phyloP scores from a whole-genome alignment of 2,888 invertebrate species.

The Dyspetes luteomarginatus region DNA sequence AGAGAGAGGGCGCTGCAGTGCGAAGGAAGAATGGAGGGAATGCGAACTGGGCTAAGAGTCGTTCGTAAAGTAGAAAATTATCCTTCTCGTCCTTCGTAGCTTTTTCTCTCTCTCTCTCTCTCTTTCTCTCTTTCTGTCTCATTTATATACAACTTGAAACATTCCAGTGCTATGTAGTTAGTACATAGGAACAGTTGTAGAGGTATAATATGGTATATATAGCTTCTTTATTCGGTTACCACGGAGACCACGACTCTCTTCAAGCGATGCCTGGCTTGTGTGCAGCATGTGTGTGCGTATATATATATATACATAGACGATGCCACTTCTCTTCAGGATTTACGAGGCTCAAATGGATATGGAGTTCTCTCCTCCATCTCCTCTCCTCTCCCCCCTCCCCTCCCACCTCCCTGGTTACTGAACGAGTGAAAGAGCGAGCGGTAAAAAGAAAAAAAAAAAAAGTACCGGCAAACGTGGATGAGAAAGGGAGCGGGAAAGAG shows the following conservation, averaged over 20 bases:
- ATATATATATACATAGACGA: constrained; percentile 23
- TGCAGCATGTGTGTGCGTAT: no score
- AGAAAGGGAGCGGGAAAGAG: constrained; percentile 11
- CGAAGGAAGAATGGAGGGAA: not conserved
- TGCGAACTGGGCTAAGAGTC: constrained; percentile 42
- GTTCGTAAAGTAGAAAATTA: constrained; percentile 48
- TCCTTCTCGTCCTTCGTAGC: constrained; percentile 33
- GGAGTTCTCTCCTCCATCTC: constrained; percentile 50
- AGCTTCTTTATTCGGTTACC: constrained; percentile 63
- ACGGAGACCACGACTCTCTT: constrained; percentile 58
- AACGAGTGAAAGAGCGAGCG: constrained; percentile 14
- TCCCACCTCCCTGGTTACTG: no score
- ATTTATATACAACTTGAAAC: constrained; percentile 23
- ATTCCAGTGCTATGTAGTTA: constrained; percentile 23
- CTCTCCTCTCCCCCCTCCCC: no score
- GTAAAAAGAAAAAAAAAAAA: constrained; percentile 22
- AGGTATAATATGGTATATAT: constrained; percentile 47
- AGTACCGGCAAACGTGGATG: constrained; percentile 14
- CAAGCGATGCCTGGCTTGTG: constrained; percentile 7
- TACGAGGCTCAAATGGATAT: constrained; percentile 68
- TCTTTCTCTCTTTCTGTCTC: not conserved
- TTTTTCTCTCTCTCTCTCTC: not conserved
- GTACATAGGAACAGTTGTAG: constrained; percentile 44
- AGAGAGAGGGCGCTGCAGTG: not conserved
- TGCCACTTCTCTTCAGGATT: constrained; percentile 60